Conservation (phyloP, 2,113 vertebrate species). For the Morphnarchus princeps region DNA sequence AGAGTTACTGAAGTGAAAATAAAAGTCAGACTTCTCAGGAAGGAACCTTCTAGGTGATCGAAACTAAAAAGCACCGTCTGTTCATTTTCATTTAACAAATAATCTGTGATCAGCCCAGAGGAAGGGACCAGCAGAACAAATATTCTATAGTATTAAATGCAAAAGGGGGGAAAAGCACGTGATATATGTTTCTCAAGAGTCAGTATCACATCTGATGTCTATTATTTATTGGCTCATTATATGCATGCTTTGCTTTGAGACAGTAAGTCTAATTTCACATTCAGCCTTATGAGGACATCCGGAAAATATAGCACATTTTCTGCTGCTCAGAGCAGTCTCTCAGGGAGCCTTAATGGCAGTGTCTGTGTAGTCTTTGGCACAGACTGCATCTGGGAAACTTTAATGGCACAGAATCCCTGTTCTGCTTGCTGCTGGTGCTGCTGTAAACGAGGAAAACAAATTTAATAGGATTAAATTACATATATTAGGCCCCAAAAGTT, state of each 20-base stretch:
- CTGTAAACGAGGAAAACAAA: conserved; percentile 36
- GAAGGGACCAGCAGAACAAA: not conserved
- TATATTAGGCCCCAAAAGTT: not conserved
- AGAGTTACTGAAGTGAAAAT: not conserved
- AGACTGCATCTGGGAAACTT: not conserved
- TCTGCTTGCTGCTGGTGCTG: not conserved
- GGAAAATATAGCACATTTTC: not conserved
- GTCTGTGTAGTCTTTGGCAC: not conserved
- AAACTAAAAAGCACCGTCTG: not conserved
- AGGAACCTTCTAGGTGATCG: not conserved
- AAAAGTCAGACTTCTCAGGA: not conserved
- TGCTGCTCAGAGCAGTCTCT: conserved; percentile 26
- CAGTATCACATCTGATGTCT: not conserved
- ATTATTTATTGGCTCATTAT: conserved; percentile 40
- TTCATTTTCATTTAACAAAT: not conserved
- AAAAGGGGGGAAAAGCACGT: not conserved
- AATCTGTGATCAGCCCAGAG: not conserved
- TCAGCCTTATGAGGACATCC: conserved; percentile 28
- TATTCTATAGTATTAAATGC: not conserved
- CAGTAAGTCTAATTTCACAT: conserved; percentile 21
- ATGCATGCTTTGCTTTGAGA: not conserved
- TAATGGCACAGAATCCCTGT: not conserved
- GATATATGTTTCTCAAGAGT: not conserved
- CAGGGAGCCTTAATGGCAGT: conserved; percentile 20
- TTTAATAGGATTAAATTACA: conserved; percentile 26